Conservation (phyloP, 2,797 vertebrate species). For the Triplophysa yarkandensis region DNA sequence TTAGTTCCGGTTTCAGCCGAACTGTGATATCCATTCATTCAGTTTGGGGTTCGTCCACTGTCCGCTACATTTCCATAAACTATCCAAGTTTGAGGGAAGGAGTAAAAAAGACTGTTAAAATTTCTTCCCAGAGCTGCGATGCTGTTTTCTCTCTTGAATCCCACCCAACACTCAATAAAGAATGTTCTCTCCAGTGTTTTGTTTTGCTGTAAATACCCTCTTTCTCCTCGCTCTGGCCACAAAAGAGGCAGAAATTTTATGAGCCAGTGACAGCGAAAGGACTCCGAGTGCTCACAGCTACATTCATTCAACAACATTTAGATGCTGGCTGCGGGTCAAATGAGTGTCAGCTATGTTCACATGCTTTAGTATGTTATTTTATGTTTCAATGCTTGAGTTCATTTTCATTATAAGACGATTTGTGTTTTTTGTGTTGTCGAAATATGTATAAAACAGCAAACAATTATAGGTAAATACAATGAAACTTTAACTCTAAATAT, state of each 20-base stretch:
- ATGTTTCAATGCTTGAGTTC: neutral
- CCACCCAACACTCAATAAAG: conserved; percentile 67
- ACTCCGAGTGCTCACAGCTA: conserved; percentile 71
- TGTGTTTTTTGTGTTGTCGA: neutral
- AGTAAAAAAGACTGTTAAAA: conserved; percentile 49
- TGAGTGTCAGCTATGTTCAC: conserved; percentile 51
- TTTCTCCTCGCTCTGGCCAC: conserved; percentile 61
- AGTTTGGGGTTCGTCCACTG: conserved; percentile 61
- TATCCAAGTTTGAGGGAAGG: conserved; percentile 55
- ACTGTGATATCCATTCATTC: conserved; percentile 71
- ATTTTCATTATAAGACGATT: neutral
- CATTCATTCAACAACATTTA: conserved; percentile 68
- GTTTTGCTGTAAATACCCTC: conserved; percentile 47
- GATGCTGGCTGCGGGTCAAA: conserved; percentile 70
- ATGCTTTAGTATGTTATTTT: conserved; percentile 33
- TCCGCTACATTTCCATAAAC: conserved; percentile 54
- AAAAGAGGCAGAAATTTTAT: conserved; percentile 76
- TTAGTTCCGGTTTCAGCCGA: conserved; percentile 76
- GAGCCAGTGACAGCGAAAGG: conserved; percentile 76
- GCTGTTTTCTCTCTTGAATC: conserved; percentile 59
- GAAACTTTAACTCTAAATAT: too few species aligned
- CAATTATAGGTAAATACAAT: too few species aligned
- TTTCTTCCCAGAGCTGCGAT: conserved; percentile 62
- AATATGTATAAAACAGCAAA: too few species aligned
- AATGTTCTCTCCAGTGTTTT: conserved; percentile 70